These are phyloP conservation scores for Penaeus chinensis DNA, from an alignment of 1,140 invertebrate species.

Conservation along the genomic window DNA sequence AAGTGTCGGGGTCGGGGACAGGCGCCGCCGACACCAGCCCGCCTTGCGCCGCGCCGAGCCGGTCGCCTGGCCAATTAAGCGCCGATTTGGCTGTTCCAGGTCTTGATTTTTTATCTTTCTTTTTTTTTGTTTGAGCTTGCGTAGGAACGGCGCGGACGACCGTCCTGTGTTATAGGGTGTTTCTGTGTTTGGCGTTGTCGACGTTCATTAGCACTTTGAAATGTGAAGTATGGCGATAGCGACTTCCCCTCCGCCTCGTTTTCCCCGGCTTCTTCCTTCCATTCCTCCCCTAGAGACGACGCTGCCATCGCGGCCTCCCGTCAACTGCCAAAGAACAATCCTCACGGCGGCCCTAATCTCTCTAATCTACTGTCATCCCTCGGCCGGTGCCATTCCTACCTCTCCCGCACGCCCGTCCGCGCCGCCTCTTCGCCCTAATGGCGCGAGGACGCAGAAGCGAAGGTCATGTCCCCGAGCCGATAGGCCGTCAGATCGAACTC, in stretches of 20 bases:
- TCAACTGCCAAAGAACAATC: constrained; percentile 40
- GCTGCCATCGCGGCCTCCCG: constrained; percentile 7
- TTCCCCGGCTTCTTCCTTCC: not conserved
- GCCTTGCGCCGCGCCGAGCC: too few relatives aligned
- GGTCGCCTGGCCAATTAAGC: too few relatives aligned
- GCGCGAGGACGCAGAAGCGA: not conserved
- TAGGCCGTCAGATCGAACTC: constrained; percentile 36
- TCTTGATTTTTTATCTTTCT: too few relatives aligned
- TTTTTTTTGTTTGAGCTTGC: too few relatives aligned
- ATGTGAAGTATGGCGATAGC: too few relatives aligned
- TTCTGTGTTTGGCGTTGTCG: too few relatives aligned
- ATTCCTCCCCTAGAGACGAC: not conserved
- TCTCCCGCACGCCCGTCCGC: constrained; percentile 9
- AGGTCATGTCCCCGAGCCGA: not conserved
- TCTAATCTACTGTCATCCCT: constrained; percentile 43
- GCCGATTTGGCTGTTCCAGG: too few relatives aligned
- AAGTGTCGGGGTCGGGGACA: too few relatives aligned
- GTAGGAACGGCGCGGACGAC: too few relatives aligned
- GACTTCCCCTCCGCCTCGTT: not conserved
- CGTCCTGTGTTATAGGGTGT: too few relatives aligned
- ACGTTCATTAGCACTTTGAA: too few relatives aligned
- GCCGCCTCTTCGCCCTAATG: not conserved
- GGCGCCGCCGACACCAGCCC: too few relatives aligned
- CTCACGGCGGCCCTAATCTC: constrained; percentile 35
- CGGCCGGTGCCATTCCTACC: constrained; percentile 22